Conservation (phyloP, 2,888 invertebrate species). For the Lepeophtheirus nordmannii region DNA sequence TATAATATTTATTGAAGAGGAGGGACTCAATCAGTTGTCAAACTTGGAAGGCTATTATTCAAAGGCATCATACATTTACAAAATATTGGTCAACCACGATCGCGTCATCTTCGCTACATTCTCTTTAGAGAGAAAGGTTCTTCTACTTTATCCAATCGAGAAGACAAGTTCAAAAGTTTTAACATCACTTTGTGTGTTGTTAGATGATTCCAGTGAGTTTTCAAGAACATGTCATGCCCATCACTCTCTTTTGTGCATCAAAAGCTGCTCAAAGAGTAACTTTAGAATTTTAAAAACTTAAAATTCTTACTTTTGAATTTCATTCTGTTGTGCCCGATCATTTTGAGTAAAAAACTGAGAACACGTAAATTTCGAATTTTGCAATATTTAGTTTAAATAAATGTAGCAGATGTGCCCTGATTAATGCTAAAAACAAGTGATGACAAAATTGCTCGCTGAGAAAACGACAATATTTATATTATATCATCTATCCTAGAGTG, state of each 20-base stretch:
- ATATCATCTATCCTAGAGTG: no score
- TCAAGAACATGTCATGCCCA: slow-evolving; percentile 76
- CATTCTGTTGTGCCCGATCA: slow-evolving; percentile 90
- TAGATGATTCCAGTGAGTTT: slow-evolving; percentile 11
- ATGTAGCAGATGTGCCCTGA: no score
- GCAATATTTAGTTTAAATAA: no score
- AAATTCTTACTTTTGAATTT: slow-evolving; percentile 85
- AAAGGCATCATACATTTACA: slow-evolving; percentile 84
- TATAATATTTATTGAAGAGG: no score
- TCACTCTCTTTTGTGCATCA: slow-evolving; percentile 93
- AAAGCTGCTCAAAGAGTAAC: slow-evolving; percentile 67
- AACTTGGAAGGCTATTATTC: slow-evolving; percentile 73
- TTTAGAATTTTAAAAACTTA: slow-evolving; percentile 72
- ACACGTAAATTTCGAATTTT: neutral
- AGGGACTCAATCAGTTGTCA: slow-evolving; percentile 88
- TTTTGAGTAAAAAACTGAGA: slow-evolving; percentile 90
- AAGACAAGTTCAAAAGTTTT: slow-evolving; percentile 84
- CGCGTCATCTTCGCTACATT: slow-evolving; percentile 90
- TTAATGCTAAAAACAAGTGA: no score
- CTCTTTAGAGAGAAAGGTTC: slow-evolving; percentile 50
- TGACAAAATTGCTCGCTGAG: no score
- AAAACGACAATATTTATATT: no score
- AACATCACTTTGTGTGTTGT: slow-evolving; percentile 5
- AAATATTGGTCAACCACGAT: slow-evolving; percentile 91
- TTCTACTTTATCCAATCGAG: slow-evolving; percentile 98